Evolutionary conservation across 2,888 invertebrate species (phyloP).

Genomic region (Nesidiocoris tenuis): DNA sequence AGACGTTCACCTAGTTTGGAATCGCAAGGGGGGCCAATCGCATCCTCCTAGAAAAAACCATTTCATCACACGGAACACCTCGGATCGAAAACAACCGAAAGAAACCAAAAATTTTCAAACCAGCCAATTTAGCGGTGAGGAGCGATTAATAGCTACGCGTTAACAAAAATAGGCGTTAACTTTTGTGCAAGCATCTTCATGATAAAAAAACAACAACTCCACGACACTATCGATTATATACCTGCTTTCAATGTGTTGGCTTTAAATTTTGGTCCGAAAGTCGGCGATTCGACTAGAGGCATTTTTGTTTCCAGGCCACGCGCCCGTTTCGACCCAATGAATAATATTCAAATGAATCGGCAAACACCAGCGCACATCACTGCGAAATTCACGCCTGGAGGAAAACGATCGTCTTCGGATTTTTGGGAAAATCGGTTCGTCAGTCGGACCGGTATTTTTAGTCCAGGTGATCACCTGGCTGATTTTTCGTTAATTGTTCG

Average conservation of each 20-base stretch:
- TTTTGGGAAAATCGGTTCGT: neutral
- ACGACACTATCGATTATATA: no score
- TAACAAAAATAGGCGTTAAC: constrained; percentile 11
- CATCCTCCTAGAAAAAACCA: constrained; percentile 11
- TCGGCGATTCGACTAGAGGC: constrained; percentile 50
- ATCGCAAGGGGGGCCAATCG: constrained; percentile 30
- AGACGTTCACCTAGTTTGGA: constrained; percentile 46
- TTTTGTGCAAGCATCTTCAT: neutral
- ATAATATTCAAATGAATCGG: neutral
- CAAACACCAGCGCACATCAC: neutral
- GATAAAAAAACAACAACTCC: neutral
- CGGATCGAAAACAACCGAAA: no score
- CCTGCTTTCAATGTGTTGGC: constrained; percentile 74
- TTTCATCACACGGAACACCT: no score
- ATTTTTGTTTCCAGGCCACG: constrained; percentile 33
- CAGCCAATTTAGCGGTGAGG: no score
- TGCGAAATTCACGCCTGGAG: neutral
- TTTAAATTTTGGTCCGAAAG: constrained; percentile 74
- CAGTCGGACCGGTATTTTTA: no score
- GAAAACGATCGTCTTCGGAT: neutral
- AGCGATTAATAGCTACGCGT: neutral
- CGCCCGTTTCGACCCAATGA: neutral
- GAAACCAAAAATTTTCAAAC: no score
- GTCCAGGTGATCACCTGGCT: constrained; percentile 30
- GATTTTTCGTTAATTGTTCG: constrained; percentile 32